Conservation (phyloP, 1,140 invertebrate species). For the Trialeurodes vaporariorum region DNA sequence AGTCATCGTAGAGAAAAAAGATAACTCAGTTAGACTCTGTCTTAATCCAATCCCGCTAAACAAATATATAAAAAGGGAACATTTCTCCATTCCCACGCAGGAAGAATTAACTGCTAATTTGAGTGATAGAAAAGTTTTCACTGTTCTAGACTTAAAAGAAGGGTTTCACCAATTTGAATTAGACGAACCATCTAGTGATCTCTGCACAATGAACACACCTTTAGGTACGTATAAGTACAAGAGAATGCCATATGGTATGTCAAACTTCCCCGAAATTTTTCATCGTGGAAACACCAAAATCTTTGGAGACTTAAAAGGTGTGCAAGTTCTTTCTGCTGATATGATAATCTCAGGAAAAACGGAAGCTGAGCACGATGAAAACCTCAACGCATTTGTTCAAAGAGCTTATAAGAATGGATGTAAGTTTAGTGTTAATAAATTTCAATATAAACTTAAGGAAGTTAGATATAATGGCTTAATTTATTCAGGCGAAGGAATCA, state of each 20-base stretch:
- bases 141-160: slow-evolving; percentile 36
- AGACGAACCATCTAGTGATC: slow-evolving; percentile 28
- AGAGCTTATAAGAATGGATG: slow-evolving; percentile 23
- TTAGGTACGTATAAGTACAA: slow-evolving; percentile 28
- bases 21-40: slow-evolving; percentile 36
- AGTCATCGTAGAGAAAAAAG: slow-evolving; percentile 36
- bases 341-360: slow-evolving; percentile 28
- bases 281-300: slow-evolving; percentile 28
- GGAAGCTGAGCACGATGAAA: slow-evolving; percentile 19
- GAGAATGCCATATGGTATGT: slow-evolving; percentile 32
- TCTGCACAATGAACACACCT: slow-evolving; percentile 33
- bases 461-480: slow-evolving; percentile 34
- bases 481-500: slow-evolving; percentile 28
- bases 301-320: slow-evolving; percentile 29
- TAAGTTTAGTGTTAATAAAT: slow-evolving; percentile 30
- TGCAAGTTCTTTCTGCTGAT: slow-evolving; percentile 31
- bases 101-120: slow-evolving; percentile 35
- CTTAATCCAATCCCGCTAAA: slow-evolving; percentile 40
- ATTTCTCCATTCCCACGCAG: slow-evolving; percentile 34
- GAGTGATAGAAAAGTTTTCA: slow-evolving; percentile 33
- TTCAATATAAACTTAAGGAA: slow-evolving; percentile 11
- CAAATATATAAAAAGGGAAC: slow-evolving; percentile 33
- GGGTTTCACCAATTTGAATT: slow-evolving; percentile 37
- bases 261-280: slow-evolving; percentile 34
- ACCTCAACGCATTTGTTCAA: slow-evolving; percentile 28